phyloP scores from a whole-genome alignment of 2,888 invertebrate species.

The Chloromyia formosa region DNA sequence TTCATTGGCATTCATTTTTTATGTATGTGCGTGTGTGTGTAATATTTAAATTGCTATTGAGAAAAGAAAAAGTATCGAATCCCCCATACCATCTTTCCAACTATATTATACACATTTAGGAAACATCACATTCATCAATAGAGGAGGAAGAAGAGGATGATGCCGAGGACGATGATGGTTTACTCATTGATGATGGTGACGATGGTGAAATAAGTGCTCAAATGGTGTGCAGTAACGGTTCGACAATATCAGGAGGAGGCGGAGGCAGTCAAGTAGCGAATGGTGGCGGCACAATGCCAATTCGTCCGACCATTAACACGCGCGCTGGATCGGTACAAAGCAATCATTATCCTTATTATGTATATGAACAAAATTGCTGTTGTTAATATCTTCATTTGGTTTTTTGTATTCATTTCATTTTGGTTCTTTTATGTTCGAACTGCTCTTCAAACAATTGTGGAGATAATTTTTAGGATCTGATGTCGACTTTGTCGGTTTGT shows the following conservation, averaged over 20 bases:
- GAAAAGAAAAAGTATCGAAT: conserved; percentile 22
- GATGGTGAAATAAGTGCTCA: conserved; percentile 52
- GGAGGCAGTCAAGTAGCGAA: conserved; percentile 36
- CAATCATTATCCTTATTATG: conserved; percentile 11
- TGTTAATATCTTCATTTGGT: conserved; percentile 36
- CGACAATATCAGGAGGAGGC: conserved; percentile 28
- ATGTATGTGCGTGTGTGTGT: conserved; percentile 1
- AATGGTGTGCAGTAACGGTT: conserved; percentile 50
- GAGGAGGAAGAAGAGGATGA: conserved; percentile 57
- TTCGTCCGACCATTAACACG: conserved; percentile 53
- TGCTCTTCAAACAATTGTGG: neutral
- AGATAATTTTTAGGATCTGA: neutral
- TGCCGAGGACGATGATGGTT: conserved; percentile 48
- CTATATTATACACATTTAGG: conserved; percentile 55
- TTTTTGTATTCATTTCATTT: neutral
- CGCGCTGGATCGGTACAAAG: conserved; percentile 55
- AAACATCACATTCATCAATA: conserved; percentile 65
- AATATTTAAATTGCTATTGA: conserved; percentile 2
- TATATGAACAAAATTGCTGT: conserved; percentile 26
- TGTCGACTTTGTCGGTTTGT: too few relatives aligned
- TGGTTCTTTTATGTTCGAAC: neutral
- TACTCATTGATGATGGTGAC: conserved; percentile 49
- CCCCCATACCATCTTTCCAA: conserved; percentile 15
- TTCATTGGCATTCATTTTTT: conserved; percentile 16
- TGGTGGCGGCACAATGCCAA: conserved; percentile 54